Conservation (phyloP, 2,797 vertebrate species). For the Poeciliopsis infans region DNA sequence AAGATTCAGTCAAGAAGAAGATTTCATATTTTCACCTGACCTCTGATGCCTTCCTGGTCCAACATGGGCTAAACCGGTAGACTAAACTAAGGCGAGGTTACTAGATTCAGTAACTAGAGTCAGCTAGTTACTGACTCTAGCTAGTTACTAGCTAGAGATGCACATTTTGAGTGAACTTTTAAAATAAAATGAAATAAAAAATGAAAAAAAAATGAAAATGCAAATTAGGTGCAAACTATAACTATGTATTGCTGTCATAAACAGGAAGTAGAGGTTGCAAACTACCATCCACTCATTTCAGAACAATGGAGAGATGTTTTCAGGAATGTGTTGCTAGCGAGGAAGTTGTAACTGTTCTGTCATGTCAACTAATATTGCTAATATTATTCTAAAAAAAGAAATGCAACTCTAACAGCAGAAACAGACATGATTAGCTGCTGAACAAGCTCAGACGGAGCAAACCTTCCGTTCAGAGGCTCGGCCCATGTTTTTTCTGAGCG, state of each 20-base stretch:
- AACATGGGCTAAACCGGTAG: conserved; percentile 4
- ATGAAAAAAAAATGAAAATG: no score
- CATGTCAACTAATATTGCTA: background rate
- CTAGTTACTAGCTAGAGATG: background rate
- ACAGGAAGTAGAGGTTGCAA: background rate
- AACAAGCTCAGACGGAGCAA: no score
- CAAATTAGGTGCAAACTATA: no score
- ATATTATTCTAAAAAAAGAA: no score
- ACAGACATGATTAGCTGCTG: no score
- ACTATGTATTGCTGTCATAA: background rate
- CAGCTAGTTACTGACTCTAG: no score
- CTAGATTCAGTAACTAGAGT: no score
- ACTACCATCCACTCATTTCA: background rate
- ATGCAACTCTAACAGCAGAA: no score
- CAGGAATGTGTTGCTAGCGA: background rate
- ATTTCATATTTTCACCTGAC: conserved; percentile 6
- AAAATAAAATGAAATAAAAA: no score
- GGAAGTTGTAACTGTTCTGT: background rate
- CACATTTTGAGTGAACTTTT: no score
- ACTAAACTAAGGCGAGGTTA: conserved; percentile 1
- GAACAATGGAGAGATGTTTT: background rate
- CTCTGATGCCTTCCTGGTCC: background rate
- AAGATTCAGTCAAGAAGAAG: background rate
- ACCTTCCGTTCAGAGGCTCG: background rate
- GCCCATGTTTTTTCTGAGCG: no score